Evolutionary conservation across 2,797 vertebrate genomes (phyloP), one percentile per base, ranked within the genome.

Genomic region (Spheniscus humboldti): DNA sequence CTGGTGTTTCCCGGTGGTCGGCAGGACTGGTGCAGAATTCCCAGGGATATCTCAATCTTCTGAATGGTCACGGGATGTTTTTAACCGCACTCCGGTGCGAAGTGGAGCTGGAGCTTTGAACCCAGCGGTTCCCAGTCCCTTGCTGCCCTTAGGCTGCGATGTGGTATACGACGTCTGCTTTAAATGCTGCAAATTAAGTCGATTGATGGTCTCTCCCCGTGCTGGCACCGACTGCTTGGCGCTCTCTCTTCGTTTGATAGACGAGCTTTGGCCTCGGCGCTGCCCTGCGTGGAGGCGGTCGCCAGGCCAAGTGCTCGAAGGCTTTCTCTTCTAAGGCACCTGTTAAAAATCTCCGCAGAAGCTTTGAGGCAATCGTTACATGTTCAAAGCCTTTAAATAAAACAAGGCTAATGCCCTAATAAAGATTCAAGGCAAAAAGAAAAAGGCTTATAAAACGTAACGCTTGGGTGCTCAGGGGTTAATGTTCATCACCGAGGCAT

Each of bases 71-170:
- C 2, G 2, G 23, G 39, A 50, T 28, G 45, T 17, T 53, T 75
- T 50, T 53, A n/a, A 45, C 18, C 8, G 1, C 3, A 0, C 17
- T 37, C 22, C n/a, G 3, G 35, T 1, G 27, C 5, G 22, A 39
- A 41, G 30, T 6, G 31, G 60, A 47, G 13, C 24, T 24, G 11
- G 5, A 4, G 13, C 67, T 55, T 67, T 18, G 18, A 37, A 39
- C 30, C 4, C 13, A 18, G 25, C 2, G 2, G 31, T 33, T 63
- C 53, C 23, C 62, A 15, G 47, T 14, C 35, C 28, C 23, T 37
- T 8, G 39, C 56, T 37, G 53, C 53, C 2, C 7, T 33, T 12
- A 4, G 35, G 30, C 35, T 50, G 35, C 2, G 17, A 6, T 10
- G 39, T 13, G 48, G 56, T 45, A 17, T 45, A 17, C 3, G 2